Evolutionary conservation across 2,888 invertebrate species (phyloP).

Genomic region (Drosophila pseudotakahashii): DNA sequence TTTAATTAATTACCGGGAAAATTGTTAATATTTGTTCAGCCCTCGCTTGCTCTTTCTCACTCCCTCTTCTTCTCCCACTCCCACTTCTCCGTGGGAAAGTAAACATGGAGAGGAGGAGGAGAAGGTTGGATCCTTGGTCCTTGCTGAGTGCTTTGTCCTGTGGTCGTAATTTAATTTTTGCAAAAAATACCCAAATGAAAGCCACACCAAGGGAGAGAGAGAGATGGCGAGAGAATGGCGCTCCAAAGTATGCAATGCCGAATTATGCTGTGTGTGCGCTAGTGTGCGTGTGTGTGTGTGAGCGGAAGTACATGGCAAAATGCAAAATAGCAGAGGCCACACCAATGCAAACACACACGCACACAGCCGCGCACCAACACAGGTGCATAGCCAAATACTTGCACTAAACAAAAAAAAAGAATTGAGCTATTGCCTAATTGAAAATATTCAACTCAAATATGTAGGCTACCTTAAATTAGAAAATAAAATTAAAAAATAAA

Average conservation of each 20-base stretch:
- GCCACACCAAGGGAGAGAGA: slow-evolving; percentile 6
- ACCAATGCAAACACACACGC: slow-evolving; percentile 13
- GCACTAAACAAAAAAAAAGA: slow-evolving; percentile 18
- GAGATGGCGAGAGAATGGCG: slow-evolving; percentile 33
- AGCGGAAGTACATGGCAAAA: slow-evolving; percentile 38
- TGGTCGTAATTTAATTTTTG: slow-evolving; percentile 64
- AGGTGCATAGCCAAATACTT: slow-evolving; percentile 32
- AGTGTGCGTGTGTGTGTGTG: slow-evolving; percentile 5
- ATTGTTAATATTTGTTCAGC: slow-evolving; percentile 77
- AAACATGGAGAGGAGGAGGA: slow-evolving; percentile 13
- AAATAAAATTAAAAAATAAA: no score
- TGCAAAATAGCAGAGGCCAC: slow-evolving; percentile 40
- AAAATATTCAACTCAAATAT: background rate
- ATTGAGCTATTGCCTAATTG: background rate
- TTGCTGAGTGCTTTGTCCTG: slow-evolving; percentile 40
- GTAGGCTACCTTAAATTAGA: background rate
- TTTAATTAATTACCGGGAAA: slow-evolving; percentile 76
- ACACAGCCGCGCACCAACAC: slow-evolving; percentile 1
- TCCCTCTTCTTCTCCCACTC: background rate
- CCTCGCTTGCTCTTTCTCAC: slow-evolving; percentile 7
- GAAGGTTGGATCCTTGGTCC: background rate
- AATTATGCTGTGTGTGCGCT: slow-evolving; percentile 63
- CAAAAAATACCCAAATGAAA: slow-evolving; percentile 16
- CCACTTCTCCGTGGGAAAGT: slow-evolving; percentile 19
- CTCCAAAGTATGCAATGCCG: slow-evolving; percentile 74